phyloP scores from a whole-genome alignment of 1,140 invertebrate species.

The Drosophila bipectinata region DNA sequence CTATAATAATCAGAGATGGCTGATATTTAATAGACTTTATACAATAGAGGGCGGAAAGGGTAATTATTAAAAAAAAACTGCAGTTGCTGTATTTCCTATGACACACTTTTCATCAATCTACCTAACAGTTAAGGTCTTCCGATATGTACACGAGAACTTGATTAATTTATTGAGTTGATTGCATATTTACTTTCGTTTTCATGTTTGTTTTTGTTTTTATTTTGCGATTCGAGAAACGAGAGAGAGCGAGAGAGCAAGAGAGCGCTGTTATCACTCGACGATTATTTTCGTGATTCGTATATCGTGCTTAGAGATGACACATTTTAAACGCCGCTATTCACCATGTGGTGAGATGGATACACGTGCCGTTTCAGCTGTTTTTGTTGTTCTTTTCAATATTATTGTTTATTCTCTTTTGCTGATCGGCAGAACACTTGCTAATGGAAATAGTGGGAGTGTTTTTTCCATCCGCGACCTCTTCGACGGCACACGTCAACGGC shows the following conservation, averaged over 20 bases:
- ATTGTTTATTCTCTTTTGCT: constrained; percentile 2
- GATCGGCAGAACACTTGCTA: constrained; percentile 17
- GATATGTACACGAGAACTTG: constrained; percentile 3
- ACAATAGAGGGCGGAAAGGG: background rate
- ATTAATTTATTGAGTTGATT: constrained; percentile 45
- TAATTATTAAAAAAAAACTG: background rate
- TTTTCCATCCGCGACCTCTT: constrained; percentile 34
- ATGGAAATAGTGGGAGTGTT: constrained; percentile 11
- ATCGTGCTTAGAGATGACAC: constrained; percentile 12
- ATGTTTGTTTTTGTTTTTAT: constrained; percentile 64
- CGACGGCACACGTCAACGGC: constrained; percentile 65
- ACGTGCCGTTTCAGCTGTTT: constrained; percentile 34
- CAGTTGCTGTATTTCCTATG: background rate
- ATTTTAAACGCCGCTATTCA: constrained; percentile 8
- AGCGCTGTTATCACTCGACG: constrained; percentile 28
- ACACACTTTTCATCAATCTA: background rate
- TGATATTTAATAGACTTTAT: background rate
- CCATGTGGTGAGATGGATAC: constrained; percentile 29
- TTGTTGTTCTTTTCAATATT: background rate
- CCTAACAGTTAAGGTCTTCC: background rate
- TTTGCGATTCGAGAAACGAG: constrained; percentile 6
- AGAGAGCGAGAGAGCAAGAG: background rate
- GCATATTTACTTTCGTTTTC: constrained; percentile 79
- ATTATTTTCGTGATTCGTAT: constrained; percentile 4
- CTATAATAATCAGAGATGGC: constrained; percentile 1